These are phyloP conservation scores for Larimichthys polyactis DNA, from an alignment of 2,113 vertebrate genomes.

Conservation along the genomic window DNA sequence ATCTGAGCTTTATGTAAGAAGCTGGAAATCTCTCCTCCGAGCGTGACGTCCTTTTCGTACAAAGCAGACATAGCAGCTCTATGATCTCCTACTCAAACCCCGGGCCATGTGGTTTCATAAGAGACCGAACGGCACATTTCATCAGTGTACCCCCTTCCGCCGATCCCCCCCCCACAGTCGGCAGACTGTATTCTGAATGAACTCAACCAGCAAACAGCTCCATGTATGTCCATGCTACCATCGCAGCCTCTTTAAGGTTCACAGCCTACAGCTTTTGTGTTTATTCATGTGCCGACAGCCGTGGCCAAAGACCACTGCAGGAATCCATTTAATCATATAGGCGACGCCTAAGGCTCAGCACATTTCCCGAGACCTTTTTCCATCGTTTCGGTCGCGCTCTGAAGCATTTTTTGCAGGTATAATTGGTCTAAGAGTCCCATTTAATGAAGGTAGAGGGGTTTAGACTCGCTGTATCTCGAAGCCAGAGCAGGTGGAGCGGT, in stretches of 20 bases:
- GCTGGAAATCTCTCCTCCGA: slow-evolving; percentile 30
- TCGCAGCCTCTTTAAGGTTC: slow-evolving; percentile 45
- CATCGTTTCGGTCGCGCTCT: slow-evolving; percentile 10
- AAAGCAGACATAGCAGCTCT: slow-evolving; percentile 47
- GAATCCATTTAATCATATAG: slow-evolving; percentile 58
- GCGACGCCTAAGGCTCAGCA: slow-evolving; percentile 24
- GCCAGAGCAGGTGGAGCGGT: slow-evolving; percentile 3
- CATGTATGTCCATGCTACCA: slow-evolving; percentile 71
- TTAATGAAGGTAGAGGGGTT: slow-evolving; percentile 46
- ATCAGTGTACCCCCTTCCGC: slow-evolving; percentile 2
- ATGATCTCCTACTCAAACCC: slow-evolving; percentile 42
- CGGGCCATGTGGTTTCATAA: slow-evolving; percentile 61
- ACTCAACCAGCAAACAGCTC: slow-evolving; percentile 58
- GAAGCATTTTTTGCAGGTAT: slow-evolving; percentile 29
- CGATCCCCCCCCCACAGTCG: neutral
- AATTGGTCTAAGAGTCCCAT: slow-evolving; percentile 30
- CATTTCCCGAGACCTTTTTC: slow-evolving; percentile 55
- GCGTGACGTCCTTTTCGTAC: slow-evolving; percentile 26
- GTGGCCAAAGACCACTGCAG: slow-evolving; percentile 35
- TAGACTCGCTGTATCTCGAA: slow-evolving; percentile 11
- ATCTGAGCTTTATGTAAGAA: slow-evolving; percentile 58
- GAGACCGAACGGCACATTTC: slow-evolving; percentile 34
- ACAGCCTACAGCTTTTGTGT: slow-evolving; percentile 36
- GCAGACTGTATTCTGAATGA: slow-evolving; percentile 36
- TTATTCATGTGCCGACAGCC: slow-evolving; percentile 43